A percentile compares a stretch with the other conserved stretches of the same genome.
Evolutionary conservation across 2,888 invertebrate species (phyloP).

Genomic region (Homarus gammarus): DNA sequence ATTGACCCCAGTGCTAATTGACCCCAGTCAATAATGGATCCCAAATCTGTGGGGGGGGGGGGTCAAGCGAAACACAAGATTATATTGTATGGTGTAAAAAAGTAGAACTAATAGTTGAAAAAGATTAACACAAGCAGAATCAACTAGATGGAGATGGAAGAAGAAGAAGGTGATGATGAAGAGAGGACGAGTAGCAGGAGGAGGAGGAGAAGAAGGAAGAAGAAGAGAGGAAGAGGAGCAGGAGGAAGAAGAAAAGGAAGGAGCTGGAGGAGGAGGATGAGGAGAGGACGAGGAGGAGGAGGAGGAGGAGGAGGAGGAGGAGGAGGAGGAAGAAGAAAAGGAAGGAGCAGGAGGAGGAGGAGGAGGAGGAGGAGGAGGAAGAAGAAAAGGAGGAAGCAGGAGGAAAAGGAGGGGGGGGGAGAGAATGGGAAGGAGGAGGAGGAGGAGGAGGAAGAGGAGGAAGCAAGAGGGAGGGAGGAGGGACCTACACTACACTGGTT

Average conservation of each 20-base stretch:
- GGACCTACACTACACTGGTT: neutral
- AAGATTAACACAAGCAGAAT: too few relatives aligned
- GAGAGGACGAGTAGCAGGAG: too few relatives aligned
- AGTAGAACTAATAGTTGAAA: too few relatives aligned
- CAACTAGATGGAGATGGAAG: too few relatives aligned
- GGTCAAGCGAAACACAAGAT: too few relatives aligned
- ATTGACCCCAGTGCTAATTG: too few relatives aligned
- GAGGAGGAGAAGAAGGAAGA: too few relatives aligned
- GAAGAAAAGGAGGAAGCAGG: neutral
- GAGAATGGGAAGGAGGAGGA: neutral
- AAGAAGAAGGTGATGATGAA: too few relatives aligned
- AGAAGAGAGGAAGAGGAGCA: slow-evolving; percentile 71
- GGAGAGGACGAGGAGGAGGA: neutral
- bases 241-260: slow-evolving; percentile 61
- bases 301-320: neutral
- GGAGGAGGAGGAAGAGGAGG: slow-evolving; percentile 19
- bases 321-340: neutral
- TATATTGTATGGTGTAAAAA: too few relatives aligned
- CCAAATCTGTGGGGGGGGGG: too few relatives aligned
- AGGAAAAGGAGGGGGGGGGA: slow-evolving; percentile 12
- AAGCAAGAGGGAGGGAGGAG: neutral
- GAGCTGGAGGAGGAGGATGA: neutral
- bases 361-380: neutral
- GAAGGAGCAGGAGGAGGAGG: too few relatives aligned
- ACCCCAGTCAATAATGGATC: too few relatives aligned